Conservation (phyloP, 2,797 vertebrate species). For the Sebastes hubbsi region DNA sequence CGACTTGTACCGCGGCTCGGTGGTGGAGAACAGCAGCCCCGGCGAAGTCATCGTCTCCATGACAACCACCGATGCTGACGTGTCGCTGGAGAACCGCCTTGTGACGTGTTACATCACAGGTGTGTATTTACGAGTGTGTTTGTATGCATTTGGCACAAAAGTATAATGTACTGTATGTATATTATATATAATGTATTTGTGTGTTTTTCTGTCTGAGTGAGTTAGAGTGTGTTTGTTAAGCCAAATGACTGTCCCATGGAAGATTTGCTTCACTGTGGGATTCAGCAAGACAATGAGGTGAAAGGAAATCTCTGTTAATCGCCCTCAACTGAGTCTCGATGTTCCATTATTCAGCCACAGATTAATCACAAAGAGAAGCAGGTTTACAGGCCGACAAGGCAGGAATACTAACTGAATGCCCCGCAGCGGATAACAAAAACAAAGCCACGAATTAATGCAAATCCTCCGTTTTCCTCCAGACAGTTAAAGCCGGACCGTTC, state of each 20-base stretch:
- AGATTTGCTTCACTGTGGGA: neutral
- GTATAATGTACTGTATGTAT: too few species aligned
- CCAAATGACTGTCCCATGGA: neutral
- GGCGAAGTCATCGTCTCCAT: constrained; percentile 88
- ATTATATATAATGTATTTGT: neutral
- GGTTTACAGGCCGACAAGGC: neutral
- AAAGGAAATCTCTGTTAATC: constrained; percentile 40
- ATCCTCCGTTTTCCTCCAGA: constrained; percentile 42
- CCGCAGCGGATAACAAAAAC: constrained; percentile 57
- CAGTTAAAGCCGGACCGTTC: neutral
- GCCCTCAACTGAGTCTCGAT: constrained; percentile 20
- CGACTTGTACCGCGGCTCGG: constrained; percentile 87
- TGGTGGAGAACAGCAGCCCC: constrained; percentile 88
- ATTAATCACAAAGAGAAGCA: constrained; percentile 45
- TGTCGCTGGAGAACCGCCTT: constrained; percentile 90
- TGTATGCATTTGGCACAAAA: neutral
- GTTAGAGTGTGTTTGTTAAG: neutral
- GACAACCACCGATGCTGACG: constrained; percentile 88
- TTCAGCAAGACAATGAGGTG: constrained; percentile 28
- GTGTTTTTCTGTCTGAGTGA: neutral
- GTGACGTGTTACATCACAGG: constrained; percentile 97
- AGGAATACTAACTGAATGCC: constrained; percentile 47
- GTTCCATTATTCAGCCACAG: constrained; percentile 20
- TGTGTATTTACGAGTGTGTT: constrained; percentile 62
- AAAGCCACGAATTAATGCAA: constrained; percentile 53